These are phyloP conservation scores for Falco columbarius DNA, from an alignment of 2,797 vertebrate species.

Conservation along the genomic window DNA sequence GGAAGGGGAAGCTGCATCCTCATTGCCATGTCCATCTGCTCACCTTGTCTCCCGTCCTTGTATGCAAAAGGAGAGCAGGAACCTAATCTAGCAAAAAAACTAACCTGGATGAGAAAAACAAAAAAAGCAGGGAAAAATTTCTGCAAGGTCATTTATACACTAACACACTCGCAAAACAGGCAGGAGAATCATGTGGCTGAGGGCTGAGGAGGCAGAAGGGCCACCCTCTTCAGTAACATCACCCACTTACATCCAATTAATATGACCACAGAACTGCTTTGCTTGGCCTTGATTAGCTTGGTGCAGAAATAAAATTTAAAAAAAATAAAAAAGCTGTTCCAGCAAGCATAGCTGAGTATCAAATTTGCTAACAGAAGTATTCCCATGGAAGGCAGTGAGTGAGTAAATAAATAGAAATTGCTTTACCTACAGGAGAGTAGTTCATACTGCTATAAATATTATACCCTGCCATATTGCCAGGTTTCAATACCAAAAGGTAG, in stretches of 20 bases:
- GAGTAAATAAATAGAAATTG: conserved; percentile 24
- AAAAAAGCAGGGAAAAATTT: not conserved
- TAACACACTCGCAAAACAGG: not conserved
- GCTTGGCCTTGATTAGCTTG: not conserved
- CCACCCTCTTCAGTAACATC: not conserved
- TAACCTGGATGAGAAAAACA: not conserved
- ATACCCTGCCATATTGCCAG: not conserved
- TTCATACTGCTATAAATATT: not conserved
- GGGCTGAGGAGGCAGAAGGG: not conserved
- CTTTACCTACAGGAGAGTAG: not conserved
- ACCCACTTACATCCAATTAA: not conserved
- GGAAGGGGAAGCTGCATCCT: not conserved
- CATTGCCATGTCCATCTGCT: not conserved
- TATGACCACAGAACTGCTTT: not conserved
- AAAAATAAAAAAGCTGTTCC: not conserved
- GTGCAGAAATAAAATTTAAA: not conserved
- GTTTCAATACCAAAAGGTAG: not conserved
- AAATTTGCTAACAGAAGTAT: not conserved
- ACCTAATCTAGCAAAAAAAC: not conserved
- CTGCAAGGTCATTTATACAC: not conserved
- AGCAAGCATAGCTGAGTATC: not conserved
- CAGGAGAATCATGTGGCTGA: not conserved
- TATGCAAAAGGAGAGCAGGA: not conserved
- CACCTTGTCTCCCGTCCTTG: not conserved
- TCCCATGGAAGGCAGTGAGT: not conserved